Base-by-base conservation (phyloP, 2,888 invertebrate genomes). In the Ariolimax columbianus region DNA sequence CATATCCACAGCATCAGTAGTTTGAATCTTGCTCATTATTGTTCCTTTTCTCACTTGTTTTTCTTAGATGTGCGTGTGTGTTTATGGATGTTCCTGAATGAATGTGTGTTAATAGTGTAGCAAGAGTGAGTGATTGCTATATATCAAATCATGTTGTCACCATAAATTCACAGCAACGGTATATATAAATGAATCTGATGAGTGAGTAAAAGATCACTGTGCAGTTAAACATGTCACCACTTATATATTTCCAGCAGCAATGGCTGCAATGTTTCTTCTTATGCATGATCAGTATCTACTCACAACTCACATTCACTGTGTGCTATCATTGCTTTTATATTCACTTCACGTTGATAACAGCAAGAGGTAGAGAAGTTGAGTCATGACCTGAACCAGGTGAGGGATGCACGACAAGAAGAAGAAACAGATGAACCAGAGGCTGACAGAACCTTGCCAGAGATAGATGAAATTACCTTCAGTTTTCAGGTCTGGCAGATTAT, bases 381-480 rank as follows among this genome's bases (percentile, higher is more conserved):
- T 38, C 79, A 66, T 63, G 85, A 85, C 36, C 79, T 85, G 51
- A 80, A 75, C 19, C 23, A 55, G 77, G 30, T 84, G 43, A 59
- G 84, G 63, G 80, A 84, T 33, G 68, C 51, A 30, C 43, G 19
- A 73, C 79, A 38, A 3, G 73, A 78, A 9, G 63, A 43, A 55
- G 55, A 14, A 23, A 43, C 63, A 1, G 72, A 73, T 9, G 55
- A 26, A 7, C 14, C 68, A 17, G 30, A 30, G 11, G 26, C 63
- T 38, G 77, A 85, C 82, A 77, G 72, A 43, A 77, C 85, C n/a
- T 70, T 85, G 43, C 82, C 85, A 68, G 82, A 85, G 38, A 82
- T 85, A 23, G 82, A 85, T 68, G 85, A 85, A 43, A 85, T 85
- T 51, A 85, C 81, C 55, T 81, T 85, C 70, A 80, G 47, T 55